Conservation (phyloP, 2,113 vertebrate genomes). For the Ia io region DNA sequence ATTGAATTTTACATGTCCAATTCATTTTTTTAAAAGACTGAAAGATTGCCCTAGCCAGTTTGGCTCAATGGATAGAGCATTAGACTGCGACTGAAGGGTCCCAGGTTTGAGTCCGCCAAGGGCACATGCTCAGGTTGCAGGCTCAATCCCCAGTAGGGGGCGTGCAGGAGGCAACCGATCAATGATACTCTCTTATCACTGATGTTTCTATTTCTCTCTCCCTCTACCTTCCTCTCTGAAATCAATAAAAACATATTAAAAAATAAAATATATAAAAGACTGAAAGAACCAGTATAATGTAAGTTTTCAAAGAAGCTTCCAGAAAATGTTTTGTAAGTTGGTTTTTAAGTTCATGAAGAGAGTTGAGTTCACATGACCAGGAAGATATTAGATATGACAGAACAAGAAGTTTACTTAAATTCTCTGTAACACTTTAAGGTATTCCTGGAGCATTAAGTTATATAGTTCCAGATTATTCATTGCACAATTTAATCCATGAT, state of each 20-base stretch:
- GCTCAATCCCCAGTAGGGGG: too few relatives aligned
- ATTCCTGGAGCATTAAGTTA: not conserved
- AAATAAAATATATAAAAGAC: not conserved
- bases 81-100: too few relatives aligned
- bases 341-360: not conserved
- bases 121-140: too few relatives aligned
- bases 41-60: not conserved
- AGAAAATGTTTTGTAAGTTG: conserved; percentile 6
- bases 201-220: too few relatives aligned
- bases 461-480: not conserved
- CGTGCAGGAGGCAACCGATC: too few relatives aligned
- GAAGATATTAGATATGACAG: not conserved
- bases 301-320: not conserved
- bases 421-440: not conserved
- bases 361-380: not conserved
- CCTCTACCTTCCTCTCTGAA: too few relatives aligned
- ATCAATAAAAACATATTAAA: too few relatives aligned
- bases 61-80: too few relatives aligned
- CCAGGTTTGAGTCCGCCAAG: too few relatives aligned
- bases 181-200: too few relatives aligned
- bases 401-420: not conserved
- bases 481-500: not conserved
- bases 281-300: not conserved
- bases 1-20: not conserved
- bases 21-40: not conserved